Percentiles rank a stretch among this genome's conserved stretches.
These are phyloP conservation scores for Sycophaga agraensis DNA, from an alignment of 1,140 invertebrate species.

Conservation along the genomic window DNA sequence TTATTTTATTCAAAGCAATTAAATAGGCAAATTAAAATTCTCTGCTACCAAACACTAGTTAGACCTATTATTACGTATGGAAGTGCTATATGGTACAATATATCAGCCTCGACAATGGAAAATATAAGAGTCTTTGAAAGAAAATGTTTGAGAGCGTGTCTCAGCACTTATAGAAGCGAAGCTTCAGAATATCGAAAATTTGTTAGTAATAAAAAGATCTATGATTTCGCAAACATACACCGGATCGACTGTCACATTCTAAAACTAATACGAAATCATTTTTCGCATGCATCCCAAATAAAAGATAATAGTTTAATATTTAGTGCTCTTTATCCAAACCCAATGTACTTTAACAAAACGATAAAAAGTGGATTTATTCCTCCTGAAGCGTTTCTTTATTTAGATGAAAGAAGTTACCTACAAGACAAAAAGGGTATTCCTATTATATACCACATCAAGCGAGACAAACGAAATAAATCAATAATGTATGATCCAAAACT, in stretches of 20 bases:
- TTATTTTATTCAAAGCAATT: slow-evolving; percentile 21
- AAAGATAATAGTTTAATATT: no score
- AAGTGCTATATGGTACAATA: slow-evolving; percentile 18
- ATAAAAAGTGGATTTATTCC: neutral
- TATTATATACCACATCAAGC: no score
- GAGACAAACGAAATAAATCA: no score
- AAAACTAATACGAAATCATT: neutral
- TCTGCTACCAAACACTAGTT: slow-evolving; percentile 10
- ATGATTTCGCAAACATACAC: slow-evolving; percentile 9
- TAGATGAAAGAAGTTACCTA: neutral
- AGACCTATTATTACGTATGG: slow-evolving; percentile 13
- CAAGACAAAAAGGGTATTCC: slow-evolving; percentile 23
- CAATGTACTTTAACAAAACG: neutral
- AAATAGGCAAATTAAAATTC: slow-evolving; percentile 14
- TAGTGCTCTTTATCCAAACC: neutral
- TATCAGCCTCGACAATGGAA: neutral
- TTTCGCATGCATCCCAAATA: neutral
- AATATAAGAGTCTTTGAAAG: slow-evolving; percentile 4
- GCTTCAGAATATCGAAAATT: neutral
- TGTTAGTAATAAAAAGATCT: slow-evolving; percentile 4
- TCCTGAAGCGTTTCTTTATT: neutral
- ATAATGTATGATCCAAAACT: no score
- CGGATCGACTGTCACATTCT: slow-evolving; percentile 15
- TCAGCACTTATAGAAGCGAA: neutral
- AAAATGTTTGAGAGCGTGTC: slow-evolving; percentile 8